Base-by-base conservation (phyloP, 1,140 invertebrate genomes). In the Musca domestica region DNA sequence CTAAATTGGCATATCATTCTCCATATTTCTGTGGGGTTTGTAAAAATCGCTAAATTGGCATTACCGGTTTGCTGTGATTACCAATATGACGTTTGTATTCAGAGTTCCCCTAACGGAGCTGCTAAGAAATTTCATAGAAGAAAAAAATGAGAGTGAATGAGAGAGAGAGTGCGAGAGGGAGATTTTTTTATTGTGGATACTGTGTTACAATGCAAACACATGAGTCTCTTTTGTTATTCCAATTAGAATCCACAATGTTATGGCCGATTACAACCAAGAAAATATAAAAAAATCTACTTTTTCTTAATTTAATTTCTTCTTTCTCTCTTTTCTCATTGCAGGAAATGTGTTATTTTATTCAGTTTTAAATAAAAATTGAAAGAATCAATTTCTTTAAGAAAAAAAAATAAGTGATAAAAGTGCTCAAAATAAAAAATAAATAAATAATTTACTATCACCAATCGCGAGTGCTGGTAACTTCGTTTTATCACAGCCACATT, bases 121-220 rank as follows among this genome's bases (percentile, higher is more conserved):
- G 4, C 5, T 12, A 41, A n/a, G n/a, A n/a, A 5, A 41, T 41
- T 12, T 9, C 4, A 10, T 5, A 30, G 34, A 2, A 41, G 4
- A 41, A 2, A 12, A n/a, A 12, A 52, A 2, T 67, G 54, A 23
- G 54, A 52, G 10, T 47, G 51, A 56, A 30, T 34, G 51, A 52
- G 51, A 56, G 23, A 52, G 51, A 52, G 64, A 51, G 47, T 49
- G 64, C 14, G 64, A 30, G 22, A 51, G 64, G 47, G 47, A 66
- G 51, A 51, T 51, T 51, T n/a, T n/a, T n/a, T n/a, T n/a, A n/a
- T n/a, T 51, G 48, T 17, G 17, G 49, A 48, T 46, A 30, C 51
- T 15, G 48, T 51, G 34, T 41, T 41, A 41, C 34, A 41, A 41
- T 41, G 34, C 12, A 41, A 41, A 41, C 34, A 41, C 34, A 5